phyloP scores from a whole-genome alignment of 2,888 invertebrate species.

The Sesia apiformis region DNA sequence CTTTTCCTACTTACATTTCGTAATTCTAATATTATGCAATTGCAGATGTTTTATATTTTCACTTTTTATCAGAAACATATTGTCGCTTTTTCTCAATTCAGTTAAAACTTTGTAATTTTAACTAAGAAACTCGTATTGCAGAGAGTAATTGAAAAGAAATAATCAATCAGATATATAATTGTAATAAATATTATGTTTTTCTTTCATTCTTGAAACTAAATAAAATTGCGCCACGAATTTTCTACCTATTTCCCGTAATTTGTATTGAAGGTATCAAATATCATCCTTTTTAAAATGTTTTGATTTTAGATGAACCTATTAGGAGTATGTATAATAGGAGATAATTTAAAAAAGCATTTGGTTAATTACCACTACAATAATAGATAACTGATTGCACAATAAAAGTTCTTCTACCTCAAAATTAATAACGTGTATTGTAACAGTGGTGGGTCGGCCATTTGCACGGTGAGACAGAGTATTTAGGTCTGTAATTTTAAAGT shows the following conservation, averaged over 20 bases:
- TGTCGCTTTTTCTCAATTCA: background rate
- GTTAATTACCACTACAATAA: slow-evolving; percentile 11
- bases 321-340: background rate
- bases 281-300: no score
- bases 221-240: no score
- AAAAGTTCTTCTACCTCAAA: slow-evolving; percentile 25
- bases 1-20: slow-evolving; percentile 4
- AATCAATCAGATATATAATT: no score
- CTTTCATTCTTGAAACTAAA: no score
- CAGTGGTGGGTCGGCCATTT: slow-evolving; percentile 83
- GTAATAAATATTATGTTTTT: no score
- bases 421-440: slow-evolving; percentile 66
- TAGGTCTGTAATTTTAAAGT: slow-evolving; percentile 71
- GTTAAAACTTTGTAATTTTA: no score
- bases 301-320: background rate
- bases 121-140: no score
- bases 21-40: slow-evolving; percentile 39
- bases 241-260: no score
- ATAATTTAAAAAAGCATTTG: slow-evolving; percentile 12
- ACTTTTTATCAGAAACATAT: slow-evolving; percentile 49
- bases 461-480: slow-evolving; percentile 79
- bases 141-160: no score
- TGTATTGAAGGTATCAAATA: no score
- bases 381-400: slow-evolving; percentile 6
- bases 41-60: slow-evolving; percentile 39